Evolutionary conservation across 2,888 invertebrate species (phyloP).

Genomic region (Sthenelais limicola): DNA sequence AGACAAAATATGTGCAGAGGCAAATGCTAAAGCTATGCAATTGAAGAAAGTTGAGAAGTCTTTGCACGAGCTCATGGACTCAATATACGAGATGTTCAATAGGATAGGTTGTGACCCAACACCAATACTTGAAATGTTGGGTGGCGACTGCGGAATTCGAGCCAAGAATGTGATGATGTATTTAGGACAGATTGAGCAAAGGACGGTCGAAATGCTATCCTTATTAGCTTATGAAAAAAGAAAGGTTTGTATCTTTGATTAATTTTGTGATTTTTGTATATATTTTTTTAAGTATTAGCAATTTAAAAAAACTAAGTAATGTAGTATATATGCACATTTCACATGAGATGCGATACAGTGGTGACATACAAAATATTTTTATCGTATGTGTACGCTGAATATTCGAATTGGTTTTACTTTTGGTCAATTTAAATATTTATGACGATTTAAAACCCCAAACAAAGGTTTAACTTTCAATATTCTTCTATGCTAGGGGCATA

Average conservation of each 20-base stretch:
- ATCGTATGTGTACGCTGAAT: no score
- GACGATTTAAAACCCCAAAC: no score
- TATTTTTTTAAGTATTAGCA: no score
- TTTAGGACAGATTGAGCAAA: constrained; percentile 84
- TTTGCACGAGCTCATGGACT: constrained; percentile 62
- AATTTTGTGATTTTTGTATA: no score
- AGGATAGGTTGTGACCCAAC: constrained; percentile 80
- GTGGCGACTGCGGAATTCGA: constrained; percentile 77
- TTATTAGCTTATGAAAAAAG: constrained; percentile 59
- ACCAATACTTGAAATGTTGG: constrained; percentile 58
- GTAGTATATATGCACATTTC: no score
- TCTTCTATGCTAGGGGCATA: no score
- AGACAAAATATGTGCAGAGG: constrained; percentile 48
- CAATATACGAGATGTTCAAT: constrained; percentile 72
- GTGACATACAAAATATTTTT: no score
- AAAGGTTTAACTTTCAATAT: no score
- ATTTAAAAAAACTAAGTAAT: no score
- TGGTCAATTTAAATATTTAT: no score
- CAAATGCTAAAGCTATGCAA: constrained; percentile 50
- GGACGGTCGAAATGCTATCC: constrained; percentile 78
- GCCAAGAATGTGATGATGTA: constrained; percentile 86
- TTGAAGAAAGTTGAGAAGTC: constrained; percentile 67
- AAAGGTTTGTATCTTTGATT: constrained; percentile 57
- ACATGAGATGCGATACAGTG: no score
- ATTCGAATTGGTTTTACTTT: no score